Percentiles rank a stretch among this genome's conserved stretches.
phyloP scores from a whole-genome alignment of 2,797 vertebrate genomes.

The Lithobates sylvaticus region DNA sequence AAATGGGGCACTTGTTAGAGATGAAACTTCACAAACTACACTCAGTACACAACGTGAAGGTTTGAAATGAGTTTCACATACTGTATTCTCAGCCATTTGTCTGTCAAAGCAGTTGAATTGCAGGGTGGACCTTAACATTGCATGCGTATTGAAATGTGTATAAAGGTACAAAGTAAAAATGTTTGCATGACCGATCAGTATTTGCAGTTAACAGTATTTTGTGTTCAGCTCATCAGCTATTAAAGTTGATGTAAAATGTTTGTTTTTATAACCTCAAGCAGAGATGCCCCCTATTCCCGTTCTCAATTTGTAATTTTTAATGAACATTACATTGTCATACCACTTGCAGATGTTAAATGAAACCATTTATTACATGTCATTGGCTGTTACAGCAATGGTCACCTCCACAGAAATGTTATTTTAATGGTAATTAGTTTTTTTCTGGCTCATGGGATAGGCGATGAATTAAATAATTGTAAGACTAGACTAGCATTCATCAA shows the following conservation, averaged over 20 bases:
- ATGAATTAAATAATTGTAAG: too few relatives aligned
- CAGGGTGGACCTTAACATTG: constrained; percentile 7
- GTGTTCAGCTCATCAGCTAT: background rate
- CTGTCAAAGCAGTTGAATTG: constrained; percentile 65
- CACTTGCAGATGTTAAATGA: background rate
- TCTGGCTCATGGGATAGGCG: background rate
- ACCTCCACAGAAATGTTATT: background rate
- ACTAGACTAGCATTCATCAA: background rate
- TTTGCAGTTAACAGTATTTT: too few relatives aligned
- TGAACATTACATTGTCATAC: background rate
- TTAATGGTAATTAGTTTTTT: background rate
- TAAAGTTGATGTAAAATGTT: background rate
- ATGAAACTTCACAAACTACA: constrained; percentile 79
- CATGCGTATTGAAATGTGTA: background rate
- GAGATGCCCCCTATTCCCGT: too few relatives aligned
- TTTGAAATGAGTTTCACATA: constrained; percentile 77
- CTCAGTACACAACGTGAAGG: constrained; percentile 80
- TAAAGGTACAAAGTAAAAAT: background rate
- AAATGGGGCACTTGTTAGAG: constrained; percentile 81
- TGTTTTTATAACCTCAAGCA: background rate
- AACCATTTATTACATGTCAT: too few relatives aligned
- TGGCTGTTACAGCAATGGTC: background rate
- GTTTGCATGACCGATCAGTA: background rate
- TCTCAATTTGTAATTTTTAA: too few relatives aligned
- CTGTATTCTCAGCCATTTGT: constrained; percentile 75